Conservation (phyloP, 1,140 invertebrate genomes). For the Pogonognathellus flavescens region DNA sequence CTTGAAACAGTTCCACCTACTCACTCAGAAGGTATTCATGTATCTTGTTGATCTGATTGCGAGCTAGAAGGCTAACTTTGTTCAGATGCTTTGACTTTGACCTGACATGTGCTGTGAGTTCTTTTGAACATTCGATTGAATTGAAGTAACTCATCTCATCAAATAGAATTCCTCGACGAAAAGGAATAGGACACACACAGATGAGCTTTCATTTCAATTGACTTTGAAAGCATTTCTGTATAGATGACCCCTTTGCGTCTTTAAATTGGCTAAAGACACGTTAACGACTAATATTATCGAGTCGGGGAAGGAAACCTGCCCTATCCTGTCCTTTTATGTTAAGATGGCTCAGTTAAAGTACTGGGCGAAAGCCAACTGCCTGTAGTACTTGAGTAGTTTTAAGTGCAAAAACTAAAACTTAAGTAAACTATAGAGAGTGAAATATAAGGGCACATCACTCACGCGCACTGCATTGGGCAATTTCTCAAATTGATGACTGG, state of each 20-base stretch:
- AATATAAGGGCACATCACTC: conserved; percentile 43
- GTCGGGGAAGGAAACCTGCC: conserved; percentile 27
- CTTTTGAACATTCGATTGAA: conserved; percentile 40
- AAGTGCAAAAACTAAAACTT: conserved; percentile 31
- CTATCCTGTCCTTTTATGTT: conserved; percentile 21
- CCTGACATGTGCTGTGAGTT: conserved; percentile 32
- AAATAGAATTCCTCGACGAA: conserved; percentile 60
- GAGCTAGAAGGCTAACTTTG: conserved; percentile 24
- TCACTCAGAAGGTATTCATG: conserved; percentile 42
- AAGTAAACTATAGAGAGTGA: conserved; percentile 11
- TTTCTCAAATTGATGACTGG: conserved; percentile 66
- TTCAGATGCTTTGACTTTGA: conserved; percentile 34
- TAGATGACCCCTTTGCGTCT: conserved; percentile 25
- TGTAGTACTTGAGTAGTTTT: neutral
- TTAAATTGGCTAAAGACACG: conserved; percentile 39
- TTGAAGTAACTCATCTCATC: conserved; percentile 55
- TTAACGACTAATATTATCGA: conserved; percentile 36
- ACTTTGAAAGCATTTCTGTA: conserved; percentile 58
- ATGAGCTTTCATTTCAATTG: conserved; percentile 57
- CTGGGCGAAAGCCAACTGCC: neutral
- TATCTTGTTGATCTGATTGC: conserved; percentile 21
- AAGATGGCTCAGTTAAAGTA: conserved; percentile 26
- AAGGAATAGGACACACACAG: conserved; percentile 9
- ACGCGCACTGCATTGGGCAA: conserved; percentile 58
- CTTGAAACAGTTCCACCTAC: conserved; percentile 24